Percentiles rank a stretch among this genome's conserved stretches.
Conservation (phyloP, 1,140 invertebrate genomes). For the Riptortus pedestris region DNA sequence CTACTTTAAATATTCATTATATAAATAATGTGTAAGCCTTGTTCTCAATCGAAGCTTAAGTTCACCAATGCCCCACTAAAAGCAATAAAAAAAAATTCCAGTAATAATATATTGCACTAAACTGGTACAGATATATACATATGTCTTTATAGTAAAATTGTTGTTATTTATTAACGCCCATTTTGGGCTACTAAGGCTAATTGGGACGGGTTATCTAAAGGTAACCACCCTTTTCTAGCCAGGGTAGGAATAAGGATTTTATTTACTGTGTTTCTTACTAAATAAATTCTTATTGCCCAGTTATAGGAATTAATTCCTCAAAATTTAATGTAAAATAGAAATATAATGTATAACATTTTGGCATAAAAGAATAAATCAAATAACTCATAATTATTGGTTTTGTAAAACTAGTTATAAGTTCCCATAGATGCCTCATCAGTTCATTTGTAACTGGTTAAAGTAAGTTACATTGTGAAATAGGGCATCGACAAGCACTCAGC, state of each 20-base stretch:
- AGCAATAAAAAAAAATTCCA: constrained; percentile 19
- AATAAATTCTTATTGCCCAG: too few relatives aligned
- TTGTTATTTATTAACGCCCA: too few relatives aligned
- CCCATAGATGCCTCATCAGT: too few relatives aligned
- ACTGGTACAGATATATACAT: neutral
- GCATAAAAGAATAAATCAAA: too few relatives aligned
- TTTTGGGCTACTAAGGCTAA: neutral
- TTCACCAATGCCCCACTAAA: constrained; percentile 79
- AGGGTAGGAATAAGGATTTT: too few relatives aligned
- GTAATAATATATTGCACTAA: neutral
- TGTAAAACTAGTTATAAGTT: too few relatives aligned
- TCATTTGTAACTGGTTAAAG: too few relatives aligned
- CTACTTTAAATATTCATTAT: constrained; percentile 87
- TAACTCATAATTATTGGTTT: too few relatives aligned
- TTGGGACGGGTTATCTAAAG: neutral
- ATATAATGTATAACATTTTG: neutral
- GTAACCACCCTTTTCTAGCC: too few relatives aligned
- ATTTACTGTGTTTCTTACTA: too few relatives aligned
- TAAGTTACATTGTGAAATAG: too few relatives aligned
- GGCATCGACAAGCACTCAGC: too few relatives aligned
- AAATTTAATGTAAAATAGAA: neutral
- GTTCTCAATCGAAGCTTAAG: constrained; percentile 82
- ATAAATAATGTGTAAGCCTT: constrained; percentile 74
- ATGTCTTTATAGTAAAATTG: neutral
- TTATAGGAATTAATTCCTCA: neutral